A percentile compares a stretch with the other conserved stretches of the same genome.
phyloP scores from a whole-genome alignment of 2,888 invertebrate species.

The Autographa pulchrina region DNA sequence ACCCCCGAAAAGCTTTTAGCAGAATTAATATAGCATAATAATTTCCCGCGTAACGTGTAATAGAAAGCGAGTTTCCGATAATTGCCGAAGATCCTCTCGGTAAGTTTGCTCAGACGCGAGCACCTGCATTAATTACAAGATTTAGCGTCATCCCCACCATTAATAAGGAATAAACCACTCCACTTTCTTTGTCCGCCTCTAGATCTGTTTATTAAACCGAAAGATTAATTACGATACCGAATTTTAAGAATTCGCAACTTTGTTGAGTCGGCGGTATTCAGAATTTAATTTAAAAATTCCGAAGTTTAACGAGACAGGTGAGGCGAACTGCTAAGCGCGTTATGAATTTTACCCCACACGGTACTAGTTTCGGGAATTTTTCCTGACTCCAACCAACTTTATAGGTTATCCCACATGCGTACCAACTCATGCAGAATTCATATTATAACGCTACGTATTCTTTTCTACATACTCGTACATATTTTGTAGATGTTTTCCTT shows the following conservation, averaged over 20 bases:
- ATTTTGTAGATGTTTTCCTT: constrained; percentile 51
- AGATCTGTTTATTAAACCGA: constrained; percentile 81
- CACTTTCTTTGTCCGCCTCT: constrained; percentile 73
- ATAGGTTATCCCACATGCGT: constrained; percentile 80
- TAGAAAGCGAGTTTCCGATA: constrained; percentile 81
- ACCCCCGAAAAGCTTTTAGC: constrained; percentile 75
- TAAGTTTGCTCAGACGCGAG: constrained; percentile 75
- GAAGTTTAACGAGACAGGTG: constrained; percentile 88
- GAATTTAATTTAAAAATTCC: constrained; percentile 90
- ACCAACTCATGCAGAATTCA: constrained; percentile 69
- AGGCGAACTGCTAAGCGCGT: constrained; percentile 86
- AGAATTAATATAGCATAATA: constrained; percentile 79
- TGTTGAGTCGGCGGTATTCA: constrained; percentile 81
- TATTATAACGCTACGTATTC: constrained; percentile 66
- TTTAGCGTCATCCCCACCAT: constrained; percentile 84
- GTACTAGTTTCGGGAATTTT: constrained; percentile 85
- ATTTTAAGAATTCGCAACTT: constrained; percentile 87
- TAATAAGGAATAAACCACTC: constrained; percentile 83
- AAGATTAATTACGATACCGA: constrained; percentile 86
- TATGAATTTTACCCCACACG: constrained; percentile 85
- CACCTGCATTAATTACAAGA: constrained; percentile 87
- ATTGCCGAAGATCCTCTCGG: constrained; percentile 77
- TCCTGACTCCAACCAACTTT: constrained; percentile 81
- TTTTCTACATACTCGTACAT: constrained; percentile 42
- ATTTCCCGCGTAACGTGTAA: constrained; percentile 76